phyloP scores from a whole-genome alignment of 2,888 invertebrate genomes.

The Fissipunctia ypsillon region DNA sequence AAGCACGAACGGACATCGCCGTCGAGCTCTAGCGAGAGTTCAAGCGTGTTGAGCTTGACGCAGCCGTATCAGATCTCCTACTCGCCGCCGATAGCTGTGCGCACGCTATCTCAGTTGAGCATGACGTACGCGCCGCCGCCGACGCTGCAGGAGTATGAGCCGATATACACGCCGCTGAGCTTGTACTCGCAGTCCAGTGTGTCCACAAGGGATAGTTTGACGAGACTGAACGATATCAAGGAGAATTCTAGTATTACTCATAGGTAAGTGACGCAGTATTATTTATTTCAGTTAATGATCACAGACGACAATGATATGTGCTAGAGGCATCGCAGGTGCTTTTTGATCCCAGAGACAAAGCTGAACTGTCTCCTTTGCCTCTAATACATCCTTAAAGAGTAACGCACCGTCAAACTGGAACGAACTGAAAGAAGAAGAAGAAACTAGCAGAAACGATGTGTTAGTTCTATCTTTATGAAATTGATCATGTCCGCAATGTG shows the following conservation, averaged over 20 bases:
- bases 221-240: conserved; percentile 87
- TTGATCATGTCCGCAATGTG: not conserved
- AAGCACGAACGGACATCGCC: conserved; percentile 92
- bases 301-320: not conserved
- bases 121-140: conserved; percentile 91
- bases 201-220: conserved; percentile 86
- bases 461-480: not conserved
- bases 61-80: conserved; percentile 88
- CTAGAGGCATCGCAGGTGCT: not conserved
- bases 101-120: conserved; percentile 90
- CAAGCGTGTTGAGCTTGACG: conserved; percentile 90
- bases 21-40: conserved; percentile 92
- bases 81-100: conserved; percentile 89
- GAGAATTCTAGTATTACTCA: conserved; percentile 84
- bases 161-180: conserved; percentile 87
- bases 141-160: conserved; percentile 89
- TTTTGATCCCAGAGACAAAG: not conserved
- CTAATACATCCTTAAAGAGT: not conserved
- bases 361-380: not conserved
- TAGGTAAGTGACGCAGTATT: conserved; percentile 73
- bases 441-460: not conserved
- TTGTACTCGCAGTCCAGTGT: conserved; percentile 88
- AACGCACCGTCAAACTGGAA: not conserved
- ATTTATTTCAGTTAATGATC: not conserved
- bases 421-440: not conserved